Conservation (phyloP, 2,113 vertebrate genomes). For the Dascyllus trimaculatus region DNA sequence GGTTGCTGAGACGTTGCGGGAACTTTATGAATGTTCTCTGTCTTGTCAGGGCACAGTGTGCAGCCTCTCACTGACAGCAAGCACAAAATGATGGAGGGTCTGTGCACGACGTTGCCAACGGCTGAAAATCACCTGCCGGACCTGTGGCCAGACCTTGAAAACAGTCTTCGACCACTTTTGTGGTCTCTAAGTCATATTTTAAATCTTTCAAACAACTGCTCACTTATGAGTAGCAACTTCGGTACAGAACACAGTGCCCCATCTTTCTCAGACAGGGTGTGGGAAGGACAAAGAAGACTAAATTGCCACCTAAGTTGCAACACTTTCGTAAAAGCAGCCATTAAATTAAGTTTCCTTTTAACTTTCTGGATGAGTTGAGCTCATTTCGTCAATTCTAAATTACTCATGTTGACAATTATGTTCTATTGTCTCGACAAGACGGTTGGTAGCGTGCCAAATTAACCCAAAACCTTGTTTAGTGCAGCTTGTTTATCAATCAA, state of each 20-base stretch:
- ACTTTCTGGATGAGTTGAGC: not conserved
- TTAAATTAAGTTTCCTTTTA: not conserved
- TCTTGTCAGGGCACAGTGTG: slow-evolving; percentile 69
- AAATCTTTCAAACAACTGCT: slow-evolving; percentile 22
- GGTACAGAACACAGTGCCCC: not conserved
- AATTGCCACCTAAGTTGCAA: not conserved
- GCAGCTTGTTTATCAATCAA: slow-evolving; percentile 14
- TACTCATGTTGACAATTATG: slow-evolving; percentile 1
- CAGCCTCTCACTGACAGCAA: slow-evolving; percentile 64
- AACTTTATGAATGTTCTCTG: slow-evolving; percentile 75
- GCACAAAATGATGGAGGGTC: slow-evolving; percentile 62
- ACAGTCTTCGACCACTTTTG: slow-evolving; percentile 32
- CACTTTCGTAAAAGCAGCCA: not conserved
- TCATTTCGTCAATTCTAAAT: slow-evolving; percentile 11
- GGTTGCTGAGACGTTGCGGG: slow-evolving; percentile 66
- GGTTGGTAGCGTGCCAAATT: no score
- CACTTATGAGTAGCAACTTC: slow-evolving; percentile 1
- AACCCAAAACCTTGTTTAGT: not conserved
- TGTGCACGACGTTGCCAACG: slow-evolving; percentile 25
- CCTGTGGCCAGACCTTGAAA: slow-evolving; percentile 55
- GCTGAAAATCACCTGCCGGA: slow-evolving; percentile 63
- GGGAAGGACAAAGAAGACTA: slow-evolving; percentile 12
- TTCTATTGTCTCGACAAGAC: not conserved
- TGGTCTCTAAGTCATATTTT: slow-evolving; percentile 4
- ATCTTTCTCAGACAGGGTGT: slow-evolving; percentile 1